Conservation (phyloP, 2,888 invertebrate species). For the Stenchaetothrips biformis region DNA sequence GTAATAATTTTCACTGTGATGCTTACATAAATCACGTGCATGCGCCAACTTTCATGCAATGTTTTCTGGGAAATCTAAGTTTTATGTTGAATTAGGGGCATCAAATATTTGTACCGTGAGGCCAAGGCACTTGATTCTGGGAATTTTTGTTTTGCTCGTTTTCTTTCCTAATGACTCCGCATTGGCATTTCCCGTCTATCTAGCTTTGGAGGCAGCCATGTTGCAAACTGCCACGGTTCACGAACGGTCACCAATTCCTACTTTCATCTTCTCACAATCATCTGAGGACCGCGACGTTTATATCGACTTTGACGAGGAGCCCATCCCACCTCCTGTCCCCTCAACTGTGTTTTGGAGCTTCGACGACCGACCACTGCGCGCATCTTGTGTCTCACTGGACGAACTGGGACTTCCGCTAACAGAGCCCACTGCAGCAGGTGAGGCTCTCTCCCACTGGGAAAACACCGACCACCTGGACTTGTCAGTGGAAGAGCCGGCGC, state of each 20-base stretch:
- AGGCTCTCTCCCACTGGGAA: neutral
- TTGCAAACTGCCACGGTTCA: neutral
- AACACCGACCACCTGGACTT: neutral
- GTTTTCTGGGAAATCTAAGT: no score
- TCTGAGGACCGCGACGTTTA: neutral
- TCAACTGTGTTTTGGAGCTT: constrained; percentile 34
- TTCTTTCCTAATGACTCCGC: no score
- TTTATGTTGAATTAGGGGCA: no score
- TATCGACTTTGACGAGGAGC: constrained; percentile 1
- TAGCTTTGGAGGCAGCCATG: neutral
- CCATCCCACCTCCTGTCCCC: constrained; percentile 27
- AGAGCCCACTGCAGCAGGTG: constrained; percentile 2
- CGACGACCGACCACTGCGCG: constrained; percentile 30
- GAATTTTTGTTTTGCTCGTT: no score
- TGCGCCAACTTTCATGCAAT: no score
- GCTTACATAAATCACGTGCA: no score
- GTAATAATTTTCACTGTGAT: no score
- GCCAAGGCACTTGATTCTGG: no score
- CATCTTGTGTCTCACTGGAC: constrained; percentile 31
- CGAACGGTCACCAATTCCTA: neutral
- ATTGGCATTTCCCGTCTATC: neutral
- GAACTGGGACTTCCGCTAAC: constrained; percentile 33
- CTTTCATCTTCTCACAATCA: neutral
- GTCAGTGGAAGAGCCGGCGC: neutral
- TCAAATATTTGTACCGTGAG: no score